Evolutionary conservation across 2,888 invertebrate genomes (phyloP), one percentile per base, ranked within the genome.

Genomic region (Epistrophella euchroma): DNA sequence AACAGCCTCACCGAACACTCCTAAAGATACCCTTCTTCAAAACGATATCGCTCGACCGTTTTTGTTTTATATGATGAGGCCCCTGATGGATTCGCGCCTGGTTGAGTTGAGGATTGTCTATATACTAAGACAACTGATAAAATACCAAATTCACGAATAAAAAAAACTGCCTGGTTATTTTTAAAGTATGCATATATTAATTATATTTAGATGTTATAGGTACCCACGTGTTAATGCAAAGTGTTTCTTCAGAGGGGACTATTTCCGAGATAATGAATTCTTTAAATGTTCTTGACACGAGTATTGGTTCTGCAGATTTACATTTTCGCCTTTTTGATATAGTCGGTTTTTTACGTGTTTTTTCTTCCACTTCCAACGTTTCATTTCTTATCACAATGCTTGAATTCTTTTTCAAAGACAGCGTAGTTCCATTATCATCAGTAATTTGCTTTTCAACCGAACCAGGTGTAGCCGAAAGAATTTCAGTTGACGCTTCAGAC

Each of bases 251-350:
- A 6, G 43, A 13, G 3, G 45, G 2, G 45, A 35, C 7, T 35
- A 22, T 35, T 37, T 80, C 72, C 15, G 58, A 47, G 32, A 22
- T 11, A 60, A 35, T 19, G 17, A 37, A 25, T 35, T 77, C 25
- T 19, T 7, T 19, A 13, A 10, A 9, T 52, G 68, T 66, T 10
- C 35, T 73, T 52, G 80, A 58, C 37, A 91, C 89, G 50, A 92
- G 89, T 28, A 92, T 89, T 15, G 92, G 92, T 43, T 91, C 92
- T 19, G 92, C 92, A 9, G 92, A 92, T 55, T 91, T 89, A 82
- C 91, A 92, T 85, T 90, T 91, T 15, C 92, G 90, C 70, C 90
- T 91, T 74, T 91, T 91, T 32, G 90, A 89, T 9, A 91, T 88
- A 37, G n/a, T 28, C 13, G 89, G 88, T 78, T 90, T 91, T 80